These are phyloP conservation scores for Disparrhopalites patrizii DNA, from an alignment of 2,888 invertebrate species.

Conservation along the genomic window DNA sequence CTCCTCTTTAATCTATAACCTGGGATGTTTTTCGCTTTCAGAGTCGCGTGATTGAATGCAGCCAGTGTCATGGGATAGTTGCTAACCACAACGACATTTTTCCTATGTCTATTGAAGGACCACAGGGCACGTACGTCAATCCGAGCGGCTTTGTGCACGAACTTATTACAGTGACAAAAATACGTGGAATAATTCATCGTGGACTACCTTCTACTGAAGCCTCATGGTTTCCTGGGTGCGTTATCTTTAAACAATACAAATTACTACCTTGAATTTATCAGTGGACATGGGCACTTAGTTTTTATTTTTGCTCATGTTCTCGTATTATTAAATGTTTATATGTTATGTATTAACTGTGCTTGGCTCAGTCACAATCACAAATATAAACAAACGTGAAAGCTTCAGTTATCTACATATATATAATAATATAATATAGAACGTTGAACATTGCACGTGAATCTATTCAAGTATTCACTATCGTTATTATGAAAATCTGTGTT, in stretches of 20 bases:
- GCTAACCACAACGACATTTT: conserved; percentile 67
- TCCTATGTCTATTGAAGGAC: conserved; percentile 75
- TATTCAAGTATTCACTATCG: no score
- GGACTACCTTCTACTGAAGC: conserved; percentile 61
- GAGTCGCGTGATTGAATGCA: conserved; percentile 60
- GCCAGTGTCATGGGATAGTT: conserved; percentile 56
- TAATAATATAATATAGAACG: no score
- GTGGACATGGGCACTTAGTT: no score
- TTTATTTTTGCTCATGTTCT: no score
- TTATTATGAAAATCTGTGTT: no score
- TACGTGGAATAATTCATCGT: conserved; percentile 55
- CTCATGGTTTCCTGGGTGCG: conserved; percentile 81
- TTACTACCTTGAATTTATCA: no score
- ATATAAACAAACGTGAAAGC: no score
- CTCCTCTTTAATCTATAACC: background rate
- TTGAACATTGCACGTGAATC: no score
- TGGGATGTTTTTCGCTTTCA: conserved; percentile 45
- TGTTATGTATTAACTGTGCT: background rate
- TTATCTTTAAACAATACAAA: background rate
- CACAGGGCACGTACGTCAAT: conserved; percentile 76
- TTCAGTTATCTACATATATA: no score
- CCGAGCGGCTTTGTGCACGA: conserved; percentile 75
- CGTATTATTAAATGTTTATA: background rate
- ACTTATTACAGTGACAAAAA: conserved; percentile 65
- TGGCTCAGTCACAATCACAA: background rate